Conservation (phyloP, 2,797 vertebrate genomes). For the Sparus aurata region DNA sequence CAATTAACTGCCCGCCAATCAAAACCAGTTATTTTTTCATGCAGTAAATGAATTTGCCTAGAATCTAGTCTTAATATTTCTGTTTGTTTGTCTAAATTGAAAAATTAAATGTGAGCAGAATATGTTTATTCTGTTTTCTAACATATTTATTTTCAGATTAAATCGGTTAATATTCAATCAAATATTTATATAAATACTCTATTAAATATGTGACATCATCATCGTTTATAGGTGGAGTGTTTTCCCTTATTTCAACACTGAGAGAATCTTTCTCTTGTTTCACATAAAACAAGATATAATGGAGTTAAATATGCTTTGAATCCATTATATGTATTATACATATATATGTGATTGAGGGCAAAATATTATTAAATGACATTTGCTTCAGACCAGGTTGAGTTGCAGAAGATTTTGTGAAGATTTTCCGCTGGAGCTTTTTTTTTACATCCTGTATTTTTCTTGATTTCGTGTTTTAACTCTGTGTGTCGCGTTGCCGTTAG, state of each 20-base stretch:
- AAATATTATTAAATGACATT: conserved; percentile 4
- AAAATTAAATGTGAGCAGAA: background rate
- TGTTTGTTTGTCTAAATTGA: background rate
- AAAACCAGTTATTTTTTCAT: background rate
- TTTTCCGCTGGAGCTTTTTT: background rate
- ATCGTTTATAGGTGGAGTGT: background rate
- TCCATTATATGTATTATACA: no score
- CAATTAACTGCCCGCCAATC: background rate
- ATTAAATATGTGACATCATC: background rate
- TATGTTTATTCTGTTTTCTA: background rate
- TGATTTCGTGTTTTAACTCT: background rate
- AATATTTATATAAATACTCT: background rate
- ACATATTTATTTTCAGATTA: background rate
- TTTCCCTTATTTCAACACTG: conserved; percentile 7
- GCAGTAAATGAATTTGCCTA: background rate
- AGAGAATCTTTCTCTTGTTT: background rate
- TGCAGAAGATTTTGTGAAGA: conserved; percentile 26
- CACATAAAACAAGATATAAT: background rate
- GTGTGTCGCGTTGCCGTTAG: background rate
- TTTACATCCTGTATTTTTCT: background rate
- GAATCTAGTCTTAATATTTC: background rate
- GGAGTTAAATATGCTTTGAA: background rate
- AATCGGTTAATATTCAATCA: conserved; percentile 10
- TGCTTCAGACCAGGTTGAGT: background rate
- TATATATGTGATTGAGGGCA: no score